A percentile compares a stretch with the other conserved stretches of the same genome.
Evolutionary conservation across 2,888 invertebrate genomes (phyloP).

Genomic region (Pyrrhosoma nymphula): DNA sequence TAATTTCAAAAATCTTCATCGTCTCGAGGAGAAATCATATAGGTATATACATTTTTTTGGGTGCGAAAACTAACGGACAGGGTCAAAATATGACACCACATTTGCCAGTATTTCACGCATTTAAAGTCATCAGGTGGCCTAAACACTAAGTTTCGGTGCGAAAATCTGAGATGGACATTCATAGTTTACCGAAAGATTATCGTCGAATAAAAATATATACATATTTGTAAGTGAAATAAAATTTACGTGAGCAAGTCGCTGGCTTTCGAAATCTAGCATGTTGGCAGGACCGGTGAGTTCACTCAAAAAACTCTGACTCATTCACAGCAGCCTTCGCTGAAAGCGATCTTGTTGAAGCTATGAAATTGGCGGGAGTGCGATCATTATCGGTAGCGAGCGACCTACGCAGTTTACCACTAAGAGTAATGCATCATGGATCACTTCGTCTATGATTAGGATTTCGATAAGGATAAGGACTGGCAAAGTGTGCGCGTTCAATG

Average conservation of each 20-base stretch:
- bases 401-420: not conserved
- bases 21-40: not conserved
- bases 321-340: not conserved
- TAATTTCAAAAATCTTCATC: not conserved
- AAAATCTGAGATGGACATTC: not conserved
- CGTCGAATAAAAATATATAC: not conserved
- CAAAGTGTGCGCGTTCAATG: not conserved
- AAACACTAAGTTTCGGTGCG: not conserved
- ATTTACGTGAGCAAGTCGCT: no score
- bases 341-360: not conserved
- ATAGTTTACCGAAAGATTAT: constrained; percentile 21
- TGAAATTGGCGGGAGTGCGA: not conserved
- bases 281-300: no score
- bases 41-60: not conserved
- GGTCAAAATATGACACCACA: not conserved
- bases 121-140: not conserved
- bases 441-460: not conserved
- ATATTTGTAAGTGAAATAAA: no score
- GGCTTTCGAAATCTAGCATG: no score
- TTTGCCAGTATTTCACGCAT: constrained; percentile 3
- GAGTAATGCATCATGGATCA: not conserved
- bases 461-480: not conserved
- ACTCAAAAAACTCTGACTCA: not conserved
- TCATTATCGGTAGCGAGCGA: not conserved
- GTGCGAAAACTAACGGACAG: constrained; percentile 1